Evolutionary conservation across 1,140 invertebrate genomes (phyloP).

Genomic region (Leucophenga varia): DNA sequence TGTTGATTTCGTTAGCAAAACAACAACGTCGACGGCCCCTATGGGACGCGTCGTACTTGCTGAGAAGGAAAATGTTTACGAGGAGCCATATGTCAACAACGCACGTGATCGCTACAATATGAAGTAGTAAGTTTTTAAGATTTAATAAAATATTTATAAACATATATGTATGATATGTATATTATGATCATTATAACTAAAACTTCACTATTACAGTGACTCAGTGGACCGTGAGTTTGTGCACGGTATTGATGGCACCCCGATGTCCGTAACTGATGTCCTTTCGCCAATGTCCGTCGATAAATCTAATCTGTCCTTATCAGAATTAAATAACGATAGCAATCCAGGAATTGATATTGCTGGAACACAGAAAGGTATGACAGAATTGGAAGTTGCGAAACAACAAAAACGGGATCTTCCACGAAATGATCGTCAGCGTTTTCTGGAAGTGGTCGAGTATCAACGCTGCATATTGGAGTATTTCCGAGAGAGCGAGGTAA

Average conservation of each 20-base stretch:
- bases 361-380: background rate
- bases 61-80: conserved; percentile 36
- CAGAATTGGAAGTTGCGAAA: conserved; percentile 6
- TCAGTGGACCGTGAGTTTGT: conserved; percentile 9
- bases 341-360: conserved; percentile 7
- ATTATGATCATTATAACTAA: background rate
- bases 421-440: conserved; percentile 56
- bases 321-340: conserved; percentile 22
- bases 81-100: too few relatives aligned
- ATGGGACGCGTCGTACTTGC: conserved; percentile 1
- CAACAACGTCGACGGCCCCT: too few relatives aligned
- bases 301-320: conserved; percentile 21
- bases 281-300: conserved; percentile 51
- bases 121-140: too few relatives aligned
- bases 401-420: conserved; percentile 21
- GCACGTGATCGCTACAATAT: too few relatives aligned
- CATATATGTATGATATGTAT: background rate
- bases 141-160: conserved; percentile 8
- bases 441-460: conserved; percentile 71
- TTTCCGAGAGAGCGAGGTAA: conserved; percentile 72
- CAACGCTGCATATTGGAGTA: conserved; percentile 76
- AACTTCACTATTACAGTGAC: conserved; percentile 7
- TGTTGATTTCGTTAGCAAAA: background rate
- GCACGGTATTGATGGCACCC: conserved; percentile 30
- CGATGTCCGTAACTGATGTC: conserved; percentile 56